phyloP scores from a whole-genome alignment of 2,113 vertebrate genomes.

The Scytalopus superciliaris region DNA sequence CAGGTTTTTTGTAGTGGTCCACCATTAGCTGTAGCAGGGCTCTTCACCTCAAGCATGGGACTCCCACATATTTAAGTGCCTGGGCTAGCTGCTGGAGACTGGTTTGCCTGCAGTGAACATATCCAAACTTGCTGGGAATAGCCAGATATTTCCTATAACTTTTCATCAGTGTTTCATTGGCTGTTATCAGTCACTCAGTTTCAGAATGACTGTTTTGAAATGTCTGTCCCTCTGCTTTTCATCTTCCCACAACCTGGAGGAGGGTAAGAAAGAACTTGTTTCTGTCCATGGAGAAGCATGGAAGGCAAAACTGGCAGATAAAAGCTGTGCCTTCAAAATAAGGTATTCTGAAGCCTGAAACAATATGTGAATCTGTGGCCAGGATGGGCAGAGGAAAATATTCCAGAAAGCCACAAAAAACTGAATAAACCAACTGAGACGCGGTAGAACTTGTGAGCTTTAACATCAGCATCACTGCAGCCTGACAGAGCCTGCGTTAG shows the following conservation, averaged over 20 bases:
- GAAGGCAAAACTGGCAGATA: not conserved
- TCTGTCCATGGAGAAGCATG: not conserved
- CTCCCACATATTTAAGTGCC: not conserved
- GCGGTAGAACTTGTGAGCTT: not conserved
- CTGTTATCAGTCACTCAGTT: not conserved
- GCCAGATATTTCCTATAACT: not conserved
- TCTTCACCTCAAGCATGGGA: not conserved
- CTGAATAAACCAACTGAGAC: not conserved
- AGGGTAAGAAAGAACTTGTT: not conserved
- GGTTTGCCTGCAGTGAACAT: not conserved
- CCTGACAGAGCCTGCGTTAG: not conserved
- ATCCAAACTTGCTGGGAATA: not conserved
- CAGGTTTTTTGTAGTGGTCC: not conserved
- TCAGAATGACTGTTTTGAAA: not conserved
- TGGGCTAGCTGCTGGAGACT: not conserved
- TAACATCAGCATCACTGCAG: not conserved
- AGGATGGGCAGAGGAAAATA: not conserved
- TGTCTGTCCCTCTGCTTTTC: not conserved
- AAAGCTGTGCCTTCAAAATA: not conserved
- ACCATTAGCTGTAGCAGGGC: not conserved
- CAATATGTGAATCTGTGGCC: not conserved
- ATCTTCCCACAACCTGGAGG: not conserved
- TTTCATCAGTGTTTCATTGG: not conserved
- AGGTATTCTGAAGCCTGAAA: not conserved
- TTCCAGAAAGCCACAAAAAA: not conserved